Base-by-base conservation (phyloP, 2,797 vertebrate species). In the Diceros bicornis region DNA sequence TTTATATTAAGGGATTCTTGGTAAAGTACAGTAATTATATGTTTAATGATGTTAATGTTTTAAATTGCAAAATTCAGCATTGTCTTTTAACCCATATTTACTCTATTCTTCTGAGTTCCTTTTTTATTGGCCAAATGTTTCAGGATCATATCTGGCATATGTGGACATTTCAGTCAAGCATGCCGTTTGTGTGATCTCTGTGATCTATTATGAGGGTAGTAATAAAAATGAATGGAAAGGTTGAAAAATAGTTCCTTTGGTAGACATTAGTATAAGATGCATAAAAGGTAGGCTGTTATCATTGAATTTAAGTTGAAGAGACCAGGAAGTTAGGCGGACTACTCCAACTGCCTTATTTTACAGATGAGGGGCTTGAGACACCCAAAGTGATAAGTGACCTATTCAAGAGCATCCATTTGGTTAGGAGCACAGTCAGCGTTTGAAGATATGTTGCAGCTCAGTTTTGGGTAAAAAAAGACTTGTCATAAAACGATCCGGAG, bases 1-100 rank as follows among this genome's bases (percentile, higher is more conserved):
- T 98, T 69, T 27, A 93, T 97, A 47, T 86, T 94, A 59, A 93
- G 97, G 62, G 88, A 72, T 75, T 83, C 41, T 96, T 93, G 64
- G 66, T 85, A 82, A 94, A 95, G 41, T 82, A 94, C 96, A 92
- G 87, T 72, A 79, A 92, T 79, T 94, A 18, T 37, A 81, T 94
- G 57, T 84, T 87, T 50, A 92, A 41, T 90, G 17, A 50, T 29
- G 3, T 34, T 91, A 84, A 47, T 88, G 72, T 87, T 96, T 81
- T 92, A 89, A 69, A 89, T 72, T 91, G 9, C 74, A 62, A 93
- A 89, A 88, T 88, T 66, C 57, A 92, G 7, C 12, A 5, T 91
- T 86, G 16, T 59, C n/a, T 92, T 96, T 71, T 94, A 86, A 83
- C 11, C 17, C n/a, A 61, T 85, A 37, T 93, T 96, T 95, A 89